Conservation (phyloP, 2,797 vertebrate species). For the Selene dorsalis region DNA sequence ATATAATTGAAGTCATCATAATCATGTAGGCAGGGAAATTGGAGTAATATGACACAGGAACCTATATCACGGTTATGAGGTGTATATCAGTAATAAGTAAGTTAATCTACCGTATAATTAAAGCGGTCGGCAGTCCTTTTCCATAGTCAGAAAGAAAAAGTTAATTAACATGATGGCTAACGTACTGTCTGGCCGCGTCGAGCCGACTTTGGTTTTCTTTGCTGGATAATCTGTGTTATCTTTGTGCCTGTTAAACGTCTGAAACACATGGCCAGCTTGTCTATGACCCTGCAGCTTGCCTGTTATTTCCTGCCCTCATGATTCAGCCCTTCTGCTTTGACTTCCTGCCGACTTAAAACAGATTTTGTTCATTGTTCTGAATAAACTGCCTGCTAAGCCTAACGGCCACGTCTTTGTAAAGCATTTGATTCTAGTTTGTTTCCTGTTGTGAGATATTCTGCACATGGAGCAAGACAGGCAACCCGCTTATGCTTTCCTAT, state of each 20-base stretch:
- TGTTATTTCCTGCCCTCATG: slow-evolving; percentile 16
- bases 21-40: background rate
- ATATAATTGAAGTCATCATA: background rate
- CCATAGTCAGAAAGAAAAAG: background rate
- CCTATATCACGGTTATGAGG: background rate
- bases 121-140: background rate
- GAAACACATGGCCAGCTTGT: slow-evolving; percentile 3
- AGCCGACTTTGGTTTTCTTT: background rate
- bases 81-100: background rate
- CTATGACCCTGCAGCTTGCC: slow-evolving; percentile 14
- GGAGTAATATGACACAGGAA: background rate
- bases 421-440: slow-evolving; percentile 25
- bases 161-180: background rate
- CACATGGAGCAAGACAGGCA: slow-evolving; percentile 12
- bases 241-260: background rate
- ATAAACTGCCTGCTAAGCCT: slow-evolving; percentile 14
- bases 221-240: background rate
- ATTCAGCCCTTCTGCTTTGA: slow-evolving; percentile 6
- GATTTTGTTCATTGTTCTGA: slow-evolving; percentile 29
- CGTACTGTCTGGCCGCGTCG: background rate
- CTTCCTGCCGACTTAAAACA: slow-evolving; percentile 12
- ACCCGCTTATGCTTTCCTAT: slow-evolving; percentile 17
- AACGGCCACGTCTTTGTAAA: slow-evolving; percentile 23
- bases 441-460: slow-evolving; percentile 31
- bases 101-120: background rate